Evolutionary conservation across 2,113 vertebrate genomes (phyloP), one percentile per base, ranked within the genome.

Genomic region (Nematolebias whitei): DNA sequence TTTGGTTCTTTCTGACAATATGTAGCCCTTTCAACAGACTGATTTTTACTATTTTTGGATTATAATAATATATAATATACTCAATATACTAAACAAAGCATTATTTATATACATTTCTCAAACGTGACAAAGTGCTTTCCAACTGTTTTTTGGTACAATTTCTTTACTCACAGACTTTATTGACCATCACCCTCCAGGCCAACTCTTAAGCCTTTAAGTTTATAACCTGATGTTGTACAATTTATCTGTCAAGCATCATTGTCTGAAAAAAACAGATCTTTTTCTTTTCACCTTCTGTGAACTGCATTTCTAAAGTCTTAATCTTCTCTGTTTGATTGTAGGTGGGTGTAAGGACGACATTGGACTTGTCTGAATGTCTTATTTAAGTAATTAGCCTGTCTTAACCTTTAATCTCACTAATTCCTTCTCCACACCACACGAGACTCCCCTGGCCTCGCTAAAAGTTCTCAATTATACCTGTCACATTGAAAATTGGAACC

Each of bases 361-460:
- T 64, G 62, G 66, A 78, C 75, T 62, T 75, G 71, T 73, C 76
- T 74, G 48, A 45, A 66, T 79, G 83, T 89, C 83, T 80, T 81
- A 75, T 69, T 89, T 78, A 84, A 82, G 86, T 85, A 85, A 92
- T 90, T 85, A 87, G 79, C 82, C 78, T 63, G 74, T 78, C 76
- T 79, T 89, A 87, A 90, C 86, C 83, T 90, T 85, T 88, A 76
- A 87, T 80, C 74, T 78, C 78, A 14, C 71, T 69, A 83, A 84
- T 80, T 83, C 74, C 73, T 75, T 62, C 18, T 71, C 51, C 76
- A 71, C 62, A 70, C 66, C 65, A 66, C 76, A 87, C 66, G 61
- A 82, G 66, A 85, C 74, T 61, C 71, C 56, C 52, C 26, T 69
- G 74, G 75, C 77, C 72, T 45, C 12, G 35, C 66, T 87, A 72